Base-by-base conservation (phyloP, 2,113 vertebrate species). In the Apaloderma vittatum region DNA sequence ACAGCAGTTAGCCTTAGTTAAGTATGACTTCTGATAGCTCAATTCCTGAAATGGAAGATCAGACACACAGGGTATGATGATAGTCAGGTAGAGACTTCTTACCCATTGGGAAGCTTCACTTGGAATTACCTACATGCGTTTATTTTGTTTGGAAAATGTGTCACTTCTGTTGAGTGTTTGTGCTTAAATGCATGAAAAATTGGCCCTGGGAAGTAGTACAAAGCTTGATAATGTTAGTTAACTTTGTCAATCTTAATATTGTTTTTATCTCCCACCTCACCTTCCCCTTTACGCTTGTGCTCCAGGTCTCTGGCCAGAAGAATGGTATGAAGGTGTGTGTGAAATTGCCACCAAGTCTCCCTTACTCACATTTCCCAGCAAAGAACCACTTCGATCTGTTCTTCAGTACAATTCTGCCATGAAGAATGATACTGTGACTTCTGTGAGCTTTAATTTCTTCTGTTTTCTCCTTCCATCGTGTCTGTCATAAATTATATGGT, bases 271-370 rank as follows among this genome's bases (percentile, higher is more conserved):
- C 5, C 21, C 9, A 14, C 15, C 9, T 21, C 10, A 49, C 27
- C 8, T 63, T 65, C 34, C 20, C 63, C 13, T 65, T 71, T 79
- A 6, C 57, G 1, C 26, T 86, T 75, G 18, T 85, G n/a, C 65
- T 92, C 3, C 86, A 99, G 99, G 99, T 75, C 99, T 99, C 75
- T 99, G 99, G 99, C 99, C 99, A 9, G 99, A 99, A 93, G 99
- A 99, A 65, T 99, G 99, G 99, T 99, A 99, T 29, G 99, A 99
- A 92, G 99, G 99, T 4, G 99, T 99, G 46, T 99, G 99, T 97
- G 99, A 99, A 95, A 99, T 99, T 48, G 99, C 99, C 68, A 99
- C 99, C 90, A 99, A 99, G 94, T 99, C 99, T 29, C 99, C 99
- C 0, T 98, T 99, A 62, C 98, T 99, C 72, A 99, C 99, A 4